These are phyloP conservation scores for Bubalus kerabau DNA, from an alignment of 2,113 vertebrate species.

Conservation along the genomic window DNA sequence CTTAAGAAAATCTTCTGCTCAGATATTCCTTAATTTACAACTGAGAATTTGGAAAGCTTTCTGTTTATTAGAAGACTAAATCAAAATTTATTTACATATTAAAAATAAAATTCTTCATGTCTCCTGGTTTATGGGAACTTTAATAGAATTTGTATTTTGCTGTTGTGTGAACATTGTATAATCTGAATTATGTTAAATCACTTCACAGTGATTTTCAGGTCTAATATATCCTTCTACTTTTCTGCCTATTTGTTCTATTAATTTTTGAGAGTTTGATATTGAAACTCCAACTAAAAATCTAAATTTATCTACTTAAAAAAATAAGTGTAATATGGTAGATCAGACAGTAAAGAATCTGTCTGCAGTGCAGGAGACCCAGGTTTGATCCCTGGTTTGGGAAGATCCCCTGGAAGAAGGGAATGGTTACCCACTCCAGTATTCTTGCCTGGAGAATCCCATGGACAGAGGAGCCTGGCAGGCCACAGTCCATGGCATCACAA, in stretches of 20 bases:
- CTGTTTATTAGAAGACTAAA: not conserved
- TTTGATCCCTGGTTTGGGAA: not conserved
- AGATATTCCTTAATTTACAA: not conserved
- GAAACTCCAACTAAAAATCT: not conserved
- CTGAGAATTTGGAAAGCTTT: not conserved
- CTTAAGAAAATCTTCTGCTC: slow-evolving; percentile 52
- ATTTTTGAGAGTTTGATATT: not conserved
- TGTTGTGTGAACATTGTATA: not conserved
- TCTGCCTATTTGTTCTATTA: not conserved
- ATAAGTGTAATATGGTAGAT: not conserved
- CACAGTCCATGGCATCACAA: not conserved
- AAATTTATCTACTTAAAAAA: not conserved
- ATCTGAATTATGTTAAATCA: not conserved
- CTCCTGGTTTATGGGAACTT: not conserved
- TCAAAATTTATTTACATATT: not conserved
- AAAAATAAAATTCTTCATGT: not conserved
- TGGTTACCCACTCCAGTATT: not conserved
- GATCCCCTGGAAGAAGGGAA: not conserved
- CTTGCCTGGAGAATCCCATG: not conserved
- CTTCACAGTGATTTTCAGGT: not conserved
- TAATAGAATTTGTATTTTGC: not conserved
- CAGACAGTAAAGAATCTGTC: not conserved
- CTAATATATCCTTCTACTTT: not conserved
- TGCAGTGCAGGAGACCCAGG: not conserved
- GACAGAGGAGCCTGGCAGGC: not conserved